Conservation (phyloP, 1,140 invertebrate genomes). For the Scaptomyza hsui region DNA sequence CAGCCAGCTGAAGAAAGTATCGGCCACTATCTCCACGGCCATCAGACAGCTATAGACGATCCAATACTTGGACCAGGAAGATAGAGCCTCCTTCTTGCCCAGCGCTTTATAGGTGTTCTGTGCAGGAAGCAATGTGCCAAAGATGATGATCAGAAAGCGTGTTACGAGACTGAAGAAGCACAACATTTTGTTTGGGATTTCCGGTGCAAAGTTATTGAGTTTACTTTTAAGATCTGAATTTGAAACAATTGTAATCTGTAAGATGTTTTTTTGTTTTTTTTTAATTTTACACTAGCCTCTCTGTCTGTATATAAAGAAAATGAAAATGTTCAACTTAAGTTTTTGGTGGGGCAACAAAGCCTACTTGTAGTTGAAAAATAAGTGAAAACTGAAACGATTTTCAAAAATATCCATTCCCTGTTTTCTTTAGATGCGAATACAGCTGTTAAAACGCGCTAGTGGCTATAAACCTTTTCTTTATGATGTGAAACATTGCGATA, state of each 20-base stretch:
- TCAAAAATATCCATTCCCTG: no score
- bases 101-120: conserved; percentile 52
- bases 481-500: conserved; percentile 54
- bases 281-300: no score
- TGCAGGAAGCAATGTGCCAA: conserved; percentile 53
- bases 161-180: conserved; percentile 33
- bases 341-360: neutral
- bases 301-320: no score
- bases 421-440: conserved; percentile 62
- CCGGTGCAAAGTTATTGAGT: neutral
- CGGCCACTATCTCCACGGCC: conserved; percentile 42
- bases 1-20: conserved; percentile 53
- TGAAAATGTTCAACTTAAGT: neutral
- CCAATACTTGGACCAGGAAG: conserved; percentile 63
- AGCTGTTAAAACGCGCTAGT: conserved; percentile 67
- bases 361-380: conserved; percentile 2
- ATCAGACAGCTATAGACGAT: conserved; percentile 54
- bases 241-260: no score
- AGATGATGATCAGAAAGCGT: conserved; percentile 47
- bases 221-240: no score
- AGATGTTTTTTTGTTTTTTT: no score
- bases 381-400: no score
- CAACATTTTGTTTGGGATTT: conserved; percentile 22
- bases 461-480: conserved; percentile 74
- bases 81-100: conserved; percentile 21